phyloP scores from a whole-genome alignment of 2,888 invertebrate species.

The Adineta ricciae region DNA sequence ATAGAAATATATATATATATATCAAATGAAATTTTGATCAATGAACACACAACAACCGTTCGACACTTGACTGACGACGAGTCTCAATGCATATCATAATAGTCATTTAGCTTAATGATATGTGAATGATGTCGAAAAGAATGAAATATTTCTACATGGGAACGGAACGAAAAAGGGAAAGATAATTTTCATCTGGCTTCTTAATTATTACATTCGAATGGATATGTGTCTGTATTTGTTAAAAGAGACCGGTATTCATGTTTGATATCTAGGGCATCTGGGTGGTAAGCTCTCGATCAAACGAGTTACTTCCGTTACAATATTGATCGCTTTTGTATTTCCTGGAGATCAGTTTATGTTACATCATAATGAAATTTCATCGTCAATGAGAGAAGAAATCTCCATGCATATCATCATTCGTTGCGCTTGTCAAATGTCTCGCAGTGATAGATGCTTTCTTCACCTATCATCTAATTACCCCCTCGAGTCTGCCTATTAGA shows the following conservation, averaged over 20 bases:
- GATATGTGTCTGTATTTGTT: background rate
- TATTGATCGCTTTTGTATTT: background rate
- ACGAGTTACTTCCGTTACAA: background rate
- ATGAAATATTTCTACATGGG: background rate
- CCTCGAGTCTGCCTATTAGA: background rate
- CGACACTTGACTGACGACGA: slow-evolving; percentile 4
- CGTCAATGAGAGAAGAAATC: background rate
- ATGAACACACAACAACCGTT: slow-evolving; percentile 9
- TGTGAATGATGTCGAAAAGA: slow-evolving; percentile 8
- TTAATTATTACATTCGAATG: background rate
- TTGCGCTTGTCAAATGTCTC: background rate
- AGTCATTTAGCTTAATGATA: slow-evolving; percentile 9
- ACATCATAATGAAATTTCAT: background rate
- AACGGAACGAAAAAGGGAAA: background rate
- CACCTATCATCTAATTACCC: slow-evolving; percentile 12
- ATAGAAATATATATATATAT: background rate
- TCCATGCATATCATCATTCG: background rate
- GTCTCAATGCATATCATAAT: background rate
- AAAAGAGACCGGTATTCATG: background rate
- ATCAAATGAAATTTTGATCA: background rate
- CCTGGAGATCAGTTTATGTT: background rate
- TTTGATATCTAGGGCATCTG: background rate
- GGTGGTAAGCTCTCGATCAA: background rate
- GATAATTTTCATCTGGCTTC: background rate
- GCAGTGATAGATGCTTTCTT: background rate